These are phyloP conservation scores for Cherax quadricarinatus DNA, from an alignment of 1,140 invertebrate genomes.

Conservation along the genomic window DNA sequence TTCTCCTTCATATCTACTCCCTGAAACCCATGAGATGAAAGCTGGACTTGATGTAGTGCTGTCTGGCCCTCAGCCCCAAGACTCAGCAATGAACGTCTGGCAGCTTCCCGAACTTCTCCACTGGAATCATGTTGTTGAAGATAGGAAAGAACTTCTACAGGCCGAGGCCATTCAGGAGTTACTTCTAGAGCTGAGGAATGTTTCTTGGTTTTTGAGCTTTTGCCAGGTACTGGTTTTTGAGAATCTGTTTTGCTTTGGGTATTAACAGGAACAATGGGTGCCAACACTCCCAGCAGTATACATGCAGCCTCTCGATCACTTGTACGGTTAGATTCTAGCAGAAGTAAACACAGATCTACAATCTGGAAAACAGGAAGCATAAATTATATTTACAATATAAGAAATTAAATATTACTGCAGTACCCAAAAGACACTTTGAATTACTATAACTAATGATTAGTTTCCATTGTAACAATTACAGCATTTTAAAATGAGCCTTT, in stretches of 20 bases:
- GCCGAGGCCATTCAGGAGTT: slow-evolving; percentile 76
- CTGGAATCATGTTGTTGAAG: slow-evolving; percentile 70
- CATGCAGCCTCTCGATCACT: slow-evolving; percentile 76
- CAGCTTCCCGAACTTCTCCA: slow-evolving; percentile 69
- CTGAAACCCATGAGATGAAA: slow-evolving; percentile 78
- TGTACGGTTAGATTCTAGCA: slow-evolving; percentile 74
- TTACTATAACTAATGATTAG: no score
- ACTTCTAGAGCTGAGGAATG: slow-evolving; percentile 75
- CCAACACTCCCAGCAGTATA: slow-evolving; percentile 71
- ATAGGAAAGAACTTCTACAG: slow-evolving; percentile 63
- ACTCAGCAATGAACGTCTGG: slow-evolving; percentile 67
- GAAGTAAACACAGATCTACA: slow-evolving; percentile 75
- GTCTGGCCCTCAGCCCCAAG: slow-evolving; percentile 76
- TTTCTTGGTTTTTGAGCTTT: slow-evolving; percentile 75
- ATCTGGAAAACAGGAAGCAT: slow-evolving; percentile 55
- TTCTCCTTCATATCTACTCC: slow-evolving; percentile 76
- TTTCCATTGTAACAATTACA: no score
- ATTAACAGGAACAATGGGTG: slow-evolving; percentile 63
- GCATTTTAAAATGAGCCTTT: no score
- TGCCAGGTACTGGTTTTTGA: slow-evolving; percentile 45
- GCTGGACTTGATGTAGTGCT: slow-evolving; percentile 77
- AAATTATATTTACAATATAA: slow-evolving; percentile 67
- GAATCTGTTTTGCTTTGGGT: slow-evolving; percentile 40
- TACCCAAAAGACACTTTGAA: no score
- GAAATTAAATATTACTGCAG: not conserved